Conservation (phyloP, 1,140 invertebrate genomes). For the Drosophila pallidifrons region DNA sequence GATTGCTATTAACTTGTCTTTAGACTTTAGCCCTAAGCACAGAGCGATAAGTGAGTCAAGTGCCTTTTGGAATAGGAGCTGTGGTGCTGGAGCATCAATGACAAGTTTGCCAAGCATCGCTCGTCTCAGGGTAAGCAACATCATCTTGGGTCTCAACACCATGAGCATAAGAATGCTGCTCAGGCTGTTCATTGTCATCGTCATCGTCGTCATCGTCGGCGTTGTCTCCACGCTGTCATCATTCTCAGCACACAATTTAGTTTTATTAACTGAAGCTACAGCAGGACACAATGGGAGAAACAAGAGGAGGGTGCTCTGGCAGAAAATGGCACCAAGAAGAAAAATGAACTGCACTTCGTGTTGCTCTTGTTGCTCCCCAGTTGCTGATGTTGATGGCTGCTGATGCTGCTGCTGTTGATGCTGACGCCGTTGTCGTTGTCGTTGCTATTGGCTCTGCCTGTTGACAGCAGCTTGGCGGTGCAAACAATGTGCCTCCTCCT, state of each 20-base stretch:
- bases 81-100: background rate
- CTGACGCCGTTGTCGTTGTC: constrained; percentile 32
- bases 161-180: background rate
- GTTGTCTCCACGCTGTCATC: constrained; percentile 54
- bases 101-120: background rate
- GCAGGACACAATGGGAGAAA: background rate
- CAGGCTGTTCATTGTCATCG: constrained; percentile 29
- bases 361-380: constrained; percentile 27
- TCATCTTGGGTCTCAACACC: background rate
- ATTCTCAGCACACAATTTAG: constrained; percentile 72
- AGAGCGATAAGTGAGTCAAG: constrained; percentile 22
- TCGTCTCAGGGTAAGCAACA: background rate
- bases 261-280: constrained; percentile 69
- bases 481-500: constrained; percentile 25
- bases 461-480: constrained; percentile 42
- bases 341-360: constrained; percentile 56
- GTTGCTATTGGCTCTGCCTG: constrained; percentile 25
- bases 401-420: constrained; percentile 27
- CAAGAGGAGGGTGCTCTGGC: background rate
- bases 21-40: constrained; percentile 23
- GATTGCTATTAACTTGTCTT: constrained; percentile 14
- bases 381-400: constrained; percentile 22
- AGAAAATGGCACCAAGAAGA: constrained; percentile 27
- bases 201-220: constrained; percentile 48
- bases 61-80: background rate